Evolutionary conservation across 1,140 invertebrate species (phyloP).

Genomic region (Temnothorax curvispinosus): DNA sequence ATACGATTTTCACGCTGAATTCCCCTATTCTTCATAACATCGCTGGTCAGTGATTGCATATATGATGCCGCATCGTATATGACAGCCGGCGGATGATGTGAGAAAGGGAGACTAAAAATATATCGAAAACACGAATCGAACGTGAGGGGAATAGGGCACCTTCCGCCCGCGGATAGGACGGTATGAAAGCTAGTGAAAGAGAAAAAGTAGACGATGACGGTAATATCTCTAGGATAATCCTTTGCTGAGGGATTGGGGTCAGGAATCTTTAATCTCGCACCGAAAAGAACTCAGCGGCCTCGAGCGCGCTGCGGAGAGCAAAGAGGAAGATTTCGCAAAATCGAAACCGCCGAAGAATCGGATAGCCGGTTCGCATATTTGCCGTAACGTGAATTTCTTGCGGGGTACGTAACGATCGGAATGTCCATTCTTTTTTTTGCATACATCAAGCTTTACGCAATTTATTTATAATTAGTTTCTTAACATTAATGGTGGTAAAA

Average conservation of each 20-base stretch:
- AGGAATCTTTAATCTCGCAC: conserved; percentile 78
- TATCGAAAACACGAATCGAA: conserved; percentile 47
- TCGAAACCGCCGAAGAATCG: conserved; percentile 54
- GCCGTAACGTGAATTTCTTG: conserved; percentile 25
- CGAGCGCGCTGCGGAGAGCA: neutral
- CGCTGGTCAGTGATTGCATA: conserved; percentile 29
- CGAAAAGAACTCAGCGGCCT: conserved; percentile 66
- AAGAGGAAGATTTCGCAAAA: conserved; percentile 17
- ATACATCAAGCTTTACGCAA: neutral
- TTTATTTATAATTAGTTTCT: neutral
- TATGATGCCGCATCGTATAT: conserved; percentile 11
- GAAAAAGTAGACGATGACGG: conserved; percentile 67
- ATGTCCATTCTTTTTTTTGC: neutral
- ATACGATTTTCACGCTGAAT: neutral
- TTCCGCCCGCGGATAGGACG: neutral
- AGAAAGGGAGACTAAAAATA: conserved; percentile 14
- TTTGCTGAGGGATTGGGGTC: conserved; percentile 75
- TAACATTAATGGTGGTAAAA: neutral
- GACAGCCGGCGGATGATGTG: conserved; percentile 6
- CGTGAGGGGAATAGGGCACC: neutral
- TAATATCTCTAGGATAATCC: conserved; percentile 80
- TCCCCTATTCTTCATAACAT: neutral
- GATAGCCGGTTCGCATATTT: conserved; percentile 28
- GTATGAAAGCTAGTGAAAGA: conserved; percentile 51
- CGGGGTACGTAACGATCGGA: neutral